Percentiles rank a stretch among this genome's conserved stretches.
Evolutionary conservation across 2,888 invertebrate genomes (phyloP).

Genomic region (Dryadula phaetusa): DNA sequence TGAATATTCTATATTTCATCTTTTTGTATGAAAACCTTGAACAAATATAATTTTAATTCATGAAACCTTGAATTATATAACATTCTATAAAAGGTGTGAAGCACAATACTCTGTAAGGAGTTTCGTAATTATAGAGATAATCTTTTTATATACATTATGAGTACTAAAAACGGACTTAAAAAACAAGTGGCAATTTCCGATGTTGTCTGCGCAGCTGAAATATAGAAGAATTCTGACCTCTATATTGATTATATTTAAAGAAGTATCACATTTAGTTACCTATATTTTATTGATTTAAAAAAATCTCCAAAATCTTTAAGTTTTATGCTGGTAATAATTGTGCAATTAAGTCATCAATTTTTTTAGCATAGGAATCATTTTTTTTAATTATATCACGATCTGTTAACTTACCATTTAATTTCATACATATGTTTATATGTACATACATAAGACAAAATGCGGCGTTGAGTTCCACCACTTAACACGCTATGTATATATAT

Average conservation of each 20-base stretch:
- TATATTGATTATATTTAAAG: background rate
- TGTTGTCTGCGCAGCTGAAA: background rate
- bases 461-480: no score
- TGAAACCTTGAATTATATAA: conserved; percentile 18
- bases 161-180: conserved; percentile 3
- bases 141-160: background rate
- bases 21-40: background rate
- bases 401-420: no score
- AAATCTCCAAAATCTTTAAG: no score
- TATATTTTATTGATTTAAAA: no score
- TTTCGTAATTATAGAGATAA: background rate
- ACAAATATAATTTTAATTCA: conserved; percentile 1
- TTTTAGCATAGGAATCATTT: no score
- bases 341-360: no score
- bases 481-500: no score
- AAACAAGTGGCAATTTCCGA: background rate
- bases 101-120: conserved; percentile 1
- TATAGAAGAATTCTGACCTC: background rate
- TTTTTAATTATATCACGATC: no score
- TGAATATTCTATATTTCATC: background rate
- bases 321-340: no score
- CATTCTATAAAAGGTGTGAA: conserved; percentile 4
- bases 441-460: background rate
- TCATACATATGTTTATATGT: background rate
- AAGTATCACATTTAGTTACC: background rate